Conservation (phyloP, 2,888 invertebrate genomes). For the Isotomurus palustris region DNA sequence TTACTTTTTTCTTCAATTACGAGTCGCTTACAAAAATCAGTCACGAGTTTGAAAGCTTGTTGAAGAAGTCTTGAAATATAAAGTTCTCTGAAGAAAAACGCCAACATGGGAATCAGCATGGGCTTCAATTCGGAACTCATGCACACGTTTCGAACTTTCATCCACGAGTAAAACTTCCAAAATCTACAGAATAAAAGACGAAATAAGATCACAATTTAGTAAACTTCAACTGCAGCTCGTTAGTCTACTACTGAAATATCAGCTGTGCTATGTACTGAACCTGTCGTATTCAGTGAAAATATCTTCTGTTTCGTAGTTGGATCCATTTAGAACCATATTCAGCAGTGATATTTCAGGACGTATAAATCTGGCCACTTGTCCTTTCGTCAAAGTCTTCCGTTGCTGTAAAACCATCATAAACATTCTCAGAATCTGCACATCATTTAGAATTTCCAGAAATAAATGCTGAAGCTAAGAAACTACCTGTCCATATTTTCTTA, state of each 20-base stretch:
- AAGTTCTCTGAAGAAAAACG: conserved; percentile 37
- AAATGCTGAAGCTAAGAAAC: conserved; percentile 13
- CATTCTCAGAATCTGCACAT: not conserved
- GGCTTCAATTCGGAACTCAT: conserved; percentile 32
- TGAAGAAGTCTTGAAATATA: conserved; percentile 13
- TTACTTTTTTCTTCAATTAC: conserved; percentile 28
- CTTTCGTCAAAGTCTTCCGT: conserved; percentile 21
- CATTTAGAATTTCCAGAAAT: not conserved
- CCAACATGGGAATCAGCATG: conserved; percentile 38
- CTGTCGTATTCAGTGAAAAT: conserved; percentile 34
- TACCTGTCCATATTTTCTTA: conserved; percentile 34
- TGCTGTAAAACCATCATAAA: not conserved
- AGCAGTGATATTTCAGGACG: conserved; percentile 9
- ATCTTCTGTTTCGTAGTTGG: conserved; percentile 30
- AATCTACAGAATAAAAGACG: conserved; percentile 24
- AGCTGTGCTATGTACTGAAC: conserved; percentile 19
- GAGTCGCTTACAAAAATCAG: conserved; percentile 35
- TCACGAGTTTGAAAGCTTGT: conserved; percentile 27
- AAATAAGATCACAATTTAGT: not conserved
- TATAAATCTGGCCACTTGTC: conserved; percentile 11
- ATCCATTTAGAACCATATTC: conserved; percentile 31
- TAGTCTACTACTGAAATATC: not conserved
- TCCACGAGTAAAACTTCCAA: conserved; percentile 37
- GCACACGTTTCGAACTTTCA: conserved; percentile 23
- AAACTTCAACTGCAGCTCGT: not conserved